Evolutionary conservation across 64 coral and sea anemone species (phyloP), one percentile per base, ranked within the genome.

Genomic region (Montipora cactus): DNA sequence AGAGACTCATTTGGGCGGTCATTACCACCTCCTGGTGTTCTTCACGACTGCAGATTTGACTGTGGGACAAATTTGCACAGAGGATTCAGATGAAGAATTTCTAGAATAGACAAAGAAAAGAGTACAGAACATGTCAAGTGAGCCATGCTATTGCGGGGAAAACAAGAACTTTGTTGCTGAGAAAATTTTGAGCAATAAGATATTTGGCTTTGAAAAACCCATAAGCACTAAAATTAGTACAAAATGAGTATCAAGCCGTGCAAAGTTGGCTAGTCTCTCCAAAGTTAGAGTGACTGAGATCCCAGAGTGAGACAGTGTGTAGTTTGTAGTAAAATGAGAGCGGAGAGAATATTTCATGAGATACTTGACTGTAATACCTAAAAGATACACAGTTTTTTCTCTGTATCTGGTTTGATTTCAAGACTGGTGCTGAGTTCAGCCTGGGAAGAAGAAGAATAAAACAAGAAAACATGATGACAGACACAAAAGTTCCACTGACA

Each of bases 371-470:
- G 46, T 7, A 78, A 44, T 86, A 86, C 82, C 82, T 71, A 86
- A 86, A 51, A 71, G 66, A 11, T 13, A 62, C 47, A 86, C 12
- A 86, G 45, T 22, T 70, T 49, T 66, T 71, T 18, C 18, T 67
- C 20, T 7, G 59, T 21, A 13, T n/a, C 13, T 49, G 44, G 18
- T 70, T 86, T 51, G 16, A 19, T 72, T 64, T 70, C 9, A 18
- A 9, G 18, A 37, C 82, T 50, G 82, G 82, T 14, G 82, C 82
- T 71, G 82, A 86, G 19, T 70, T 67, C 20, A 81, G 67, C 49
- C 89, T 91, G 83, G 79, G 49, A 88, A 44, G 48, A 45, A 87
- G 20, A 77, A 87, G 2, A 93, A 44, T 14, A 16, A 8, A 88
- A 6, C 44, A 15, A 4, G 47, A 8, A 58, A 13, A 44, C 11